A percentile compares a stretch with the other conserved stretches of the same genome.
Conservation (phyloP, 2,797 vertebrate genomes). For the Melanogrammus aeglefinus region DNA sequence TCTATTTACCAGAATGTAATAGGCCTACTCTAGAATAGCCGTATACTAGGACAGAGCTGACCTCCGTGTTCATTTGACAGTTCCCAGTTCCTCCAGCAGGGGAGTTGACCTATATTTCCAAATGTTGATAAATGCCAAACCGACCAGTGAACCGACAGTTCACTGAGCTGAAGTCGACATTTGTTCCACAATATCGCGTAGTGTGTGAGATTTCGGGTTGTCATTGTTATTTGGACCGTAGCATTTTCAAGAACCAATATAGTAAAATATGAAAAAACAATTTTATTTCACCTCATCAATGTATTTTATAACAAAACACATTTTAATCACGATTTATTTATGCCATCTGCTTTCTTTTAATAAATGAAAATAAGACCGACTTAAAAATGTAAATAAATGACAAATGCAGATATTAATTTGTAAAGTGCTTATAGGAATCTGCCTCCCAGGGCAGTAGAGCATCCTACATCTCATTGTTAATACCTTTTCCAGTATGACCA, state of each 20-base stretch:
- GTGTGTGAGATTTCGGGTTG: background rate
- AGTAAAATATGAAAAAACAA: background rate
- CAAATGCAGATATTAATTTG: background rate
- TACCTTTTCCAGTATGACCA: background rate
- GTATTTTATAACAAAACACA: background rate
- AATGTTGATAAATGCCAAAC: slow-evolving; percentile 26
- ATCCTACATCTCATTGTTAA: background rate
- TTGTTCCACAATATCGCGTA: background rate
- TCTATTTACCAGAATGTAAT: slow-evolving; percentile 68
- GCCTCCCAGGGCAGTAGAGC: background rate
- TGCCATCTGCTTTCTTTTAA: background rate
- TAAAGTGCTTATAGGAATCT: background rate
- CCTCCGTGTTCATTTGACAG: slow-evolving; percentile 56
- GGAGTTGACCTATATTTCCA: slow-evolving; percentile 42
- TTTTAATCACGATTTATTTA: background rate
- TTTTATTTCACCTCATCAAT: background rate
- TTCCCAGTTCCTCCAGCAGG: slow-evolving; percentile 40
- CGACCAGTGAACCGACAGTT: background rate
- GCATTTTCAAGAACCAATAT: background rate
- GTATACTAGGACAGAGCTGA: slow-evolving; percentile 68
- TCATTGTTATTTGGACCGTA: background rate
- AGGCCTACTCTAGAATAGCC: slow-evolving; percentile 50
- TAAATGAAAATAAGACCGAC: background rate
- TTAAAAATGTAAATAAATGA: background rate
- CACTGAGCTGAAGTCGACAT: background rate